A percentile compares a stretch with the other conserved stretches of the same genome.
Conservation (phyloP, 2,113 vertebrate species). For the Gorsachius goisagi region DNA sequence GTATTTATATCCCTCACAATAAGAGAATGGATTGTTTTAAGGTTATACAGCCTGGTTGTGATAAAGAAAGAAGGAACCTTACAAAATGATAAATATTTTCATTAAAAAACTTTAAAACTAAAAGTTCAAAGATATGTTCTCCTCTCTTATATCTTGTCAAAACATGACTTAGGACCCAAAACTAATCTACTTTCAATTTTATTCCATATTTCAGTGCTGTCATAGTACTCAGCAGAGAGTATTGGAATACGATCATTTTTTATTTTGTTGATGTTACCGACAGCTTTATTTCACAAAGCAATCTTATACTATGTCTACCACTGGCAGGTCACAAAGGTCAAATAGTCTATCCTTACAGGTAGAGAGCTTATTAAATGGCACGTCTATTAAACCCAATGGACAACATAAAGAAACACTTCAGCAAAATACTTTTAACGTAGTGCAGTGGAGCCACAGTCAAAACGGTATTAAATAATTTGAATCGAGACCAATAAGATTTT, state of each 20-base stretch:
- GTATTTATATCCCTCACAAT: constrained; percentile 78
- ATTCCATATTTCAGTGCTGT: constrained; percentile 97
- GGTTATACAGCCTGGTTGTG: constrained; percentile 69
- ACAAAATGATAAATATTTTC: constrained; percentile 86
- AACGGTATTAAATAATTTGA: constrained; percentile 72
- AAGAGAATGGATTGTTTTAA: constrained; percentile 79
- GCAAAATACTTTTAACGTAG: constrained; percentile 75
- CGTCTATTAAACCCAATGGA: constrained; percentile 76
- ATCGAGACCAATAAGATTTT: constrained; percentile 42
- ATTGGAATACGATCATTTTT: constrained; percentile 90
- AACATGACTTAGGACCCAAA: constrained; percentile 95
- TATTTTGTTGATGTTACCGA: constrained; percentile 94
- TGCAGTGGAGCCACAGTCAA: constrained; percentile 68
- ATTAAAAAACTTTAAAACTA: constrained; percentile 88
- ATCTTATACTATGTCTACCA: constrained; percentile 92
- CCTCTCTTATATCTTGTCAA: constrained; percentile 88
- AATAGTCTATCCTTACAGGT: constrained; percentile 81
- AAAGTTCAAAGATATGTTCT: constrained; percentile 80
- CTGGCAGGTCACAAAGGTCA: constrained; percentile 89
- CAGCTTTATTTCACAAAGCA: constrained; percentile 99
- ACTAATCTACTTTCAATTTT: constrained; percentile 97
- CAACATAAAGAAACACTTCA: constrained; percentile 78
- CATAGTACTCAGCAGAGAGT: constrained; percentile 84
- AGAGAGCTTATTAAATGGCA: constrained; percentile 81
- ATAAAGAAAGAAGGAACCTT: constrained; percentile 79